Evolutionary conservation across 2,888 invertebrate genomes (phyloP).

Genomic region (Tachina fera): DNA sequence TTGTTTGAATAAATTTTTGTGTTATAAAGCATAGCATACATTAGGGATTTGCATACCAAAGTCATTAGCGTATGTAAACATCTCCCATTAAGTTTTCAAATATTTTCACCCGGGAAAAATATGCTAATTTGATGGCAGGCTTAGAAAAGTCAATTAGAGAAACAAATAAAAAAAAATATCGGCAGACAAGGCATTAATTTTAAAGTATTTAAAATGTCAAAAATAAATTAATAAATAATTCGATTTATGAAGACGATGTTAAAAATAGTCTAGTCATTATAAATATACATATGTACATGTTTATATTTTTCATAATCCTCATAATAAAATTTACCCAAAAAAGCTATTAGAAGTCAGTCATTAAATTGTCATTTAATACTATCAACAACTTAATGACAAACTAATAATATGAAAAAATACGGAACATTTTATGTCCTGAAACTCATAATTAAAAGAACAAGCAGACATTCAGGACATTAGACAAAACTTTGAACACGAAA

Average conservation of each 20-base stretch:
- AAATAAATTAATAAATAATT: too few relatives aligned
- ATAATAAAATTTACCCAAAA: not conserved
- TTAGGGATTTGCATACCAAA: not conserved
- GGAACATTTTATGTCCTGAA: not conserved
- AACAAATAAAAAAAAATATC: too few relatives aligned
- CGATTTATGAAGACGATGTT: too few relatives aligned
- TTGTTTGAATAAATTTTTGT: not conserved
- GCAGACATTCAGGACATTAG: not conserved
- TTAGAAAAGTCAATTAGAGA: too few relatives aligned
- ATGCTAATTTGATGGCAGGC: too few relatives aligned
- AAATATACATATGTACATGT: too few relatives aligned
- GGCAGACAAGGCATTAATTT: too few relatives aligned
- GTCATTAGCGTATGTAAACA: not conserved
- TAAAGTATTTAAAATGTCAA: too few relatives aligned
- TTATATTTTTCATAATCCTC: not conserved
- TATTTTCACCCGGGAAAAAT: too few relatives aligned
- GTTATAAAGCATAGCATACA: not conserved
- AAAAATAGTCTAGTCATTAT: too few relatives aligned
- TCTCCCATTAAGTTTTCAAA: too few relatives aligned
- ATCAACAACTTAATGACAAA: slow-evolving; percentile 8
- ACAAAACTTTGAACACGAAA: not conserved
- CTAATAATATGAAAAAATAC: not conserved
- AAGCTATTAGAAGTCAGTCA: not conserved
- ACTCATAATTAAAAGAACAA: not conserved
- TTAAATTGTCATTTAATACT: slow-evolving; percentile 56